Evolutionary conservation across 2,888 invertebrate genomes (phyloP).

Genomic region (Neelides folsomi): DNA sequence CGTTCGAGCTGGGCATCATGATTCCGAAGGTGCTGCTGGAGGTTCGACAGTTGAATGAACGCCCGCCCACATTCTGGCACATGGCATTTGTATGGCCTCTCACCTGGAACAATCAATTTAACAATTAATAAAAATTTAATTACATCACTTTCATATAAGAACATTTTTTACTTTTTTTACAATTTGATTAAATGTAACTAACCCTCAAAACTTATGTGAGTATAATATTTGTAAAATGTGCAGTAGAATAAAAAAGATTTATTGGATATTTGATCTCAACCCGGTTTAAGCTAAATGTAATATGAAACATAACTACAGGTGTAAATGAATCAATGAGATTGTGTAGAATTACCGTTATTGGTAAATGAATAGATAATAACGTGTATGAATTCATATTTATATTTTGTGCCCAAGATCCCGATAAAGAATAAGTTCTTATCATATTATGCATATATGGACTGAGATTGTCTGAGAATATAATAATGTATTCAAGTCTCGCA

Average conservation of each 20-base stretch:
- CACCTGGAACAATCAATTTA: slow-evolving; percentile 70
- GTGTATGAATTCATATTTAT: too few species aligned
- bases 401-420: not conserved
- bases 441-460: not conserved
- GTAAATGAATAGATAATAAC: too few species aligned
- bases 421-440: not conserved
- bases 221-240: too few species aligned
- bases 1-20: slow-evolving; percentile 91
- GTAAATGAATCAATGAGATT: too few species aligned
- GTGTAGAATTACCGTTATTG: too few species aligned
- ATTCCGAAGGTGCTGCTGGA: slow-evolving; percentile 88
- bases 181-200: slow-evolving; percentile 11
- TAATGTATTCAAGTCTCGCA: slow-evolving; percentile 12
- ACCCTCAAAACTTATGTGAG: slow-evolving; percentile 7
- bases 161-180: slow-evolving; percentile 9
- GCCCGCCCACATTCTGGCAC: slow-evolving; percentile 89
- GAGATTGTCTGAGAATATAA: not conserved
- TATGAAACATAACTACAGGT: not conserved
- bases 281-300: too few species aligned
- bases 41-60: slow-evolving; percentile 90
- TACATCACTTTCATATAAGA: slow-evolving; percentile 1
- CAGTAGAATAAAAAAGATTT: too few species aligned
- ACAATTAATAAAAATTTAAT: slow-evolving; percentile 34
- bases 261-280: too few species aligned
- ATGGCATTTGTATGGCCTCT: slow-evolving; percentile 93